Base-by-base conservation (phyloP, 2,888 invertebrate genomes). In the Aradus depressus region DNA sequence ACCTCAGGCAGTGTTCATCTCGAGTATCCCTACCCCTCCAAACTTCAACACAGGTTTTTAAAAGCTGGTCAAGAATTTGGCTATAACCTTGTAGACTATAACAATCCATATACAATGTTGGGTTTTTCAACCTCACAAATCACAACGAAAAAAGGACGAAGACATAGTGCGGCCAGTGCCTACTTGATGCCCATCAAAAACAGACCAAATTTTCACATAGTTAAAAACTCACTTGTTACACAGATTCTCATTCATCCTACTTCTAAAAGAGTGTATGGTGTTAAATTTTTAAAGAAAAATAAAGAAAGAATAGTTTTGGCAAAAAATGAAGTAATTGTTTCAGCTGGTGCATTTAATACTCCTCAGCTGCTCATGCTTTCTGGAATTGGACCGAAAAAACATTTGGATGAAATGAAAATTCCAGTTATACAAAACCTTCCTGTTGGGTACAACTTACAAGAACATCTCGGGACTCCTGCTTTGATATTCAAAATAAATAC, bases 321-420 rank as follows among this genome's bases (percentile, higher is more conserved):
- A 0, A 68, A 72, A 34, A 77, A 74, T 60, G 84, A 84, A 66
- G 76, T 88, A 0, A 79, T 88, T 50, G 55, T 87, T 2, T 78
- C 81, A 10, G 84, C 80, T 2, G 88, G 88, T 1, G 76, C 86
- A 1, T 79, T 89, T 50, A 84, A 82, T 59, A 78, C 81, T 1
- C 87, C 90, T 0, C 88, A 90, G 63, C 65, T 91, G 6, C 72
- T 91, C 4, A 82, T 89, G 85, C 65, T 86, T n/a, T 84, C 84
- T 1, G 86, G 85, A 1, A 67, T 84, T 8, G 80, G 80, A 2
- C 80, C 79, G 0, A 69, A 68, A 19, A 66, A 73, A 44, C 77
- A 80, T 58, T 68, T 80, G 4, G 64, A 66, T 32, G 67, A 70
- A 48, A 62, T 70, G 26, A 71, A 72, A 16, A 75, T 78, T 32